phyloP scores from a whole-genome alignment of 2,797 vertebrate species.

The Neosilurus mollespiculum region DNA sequence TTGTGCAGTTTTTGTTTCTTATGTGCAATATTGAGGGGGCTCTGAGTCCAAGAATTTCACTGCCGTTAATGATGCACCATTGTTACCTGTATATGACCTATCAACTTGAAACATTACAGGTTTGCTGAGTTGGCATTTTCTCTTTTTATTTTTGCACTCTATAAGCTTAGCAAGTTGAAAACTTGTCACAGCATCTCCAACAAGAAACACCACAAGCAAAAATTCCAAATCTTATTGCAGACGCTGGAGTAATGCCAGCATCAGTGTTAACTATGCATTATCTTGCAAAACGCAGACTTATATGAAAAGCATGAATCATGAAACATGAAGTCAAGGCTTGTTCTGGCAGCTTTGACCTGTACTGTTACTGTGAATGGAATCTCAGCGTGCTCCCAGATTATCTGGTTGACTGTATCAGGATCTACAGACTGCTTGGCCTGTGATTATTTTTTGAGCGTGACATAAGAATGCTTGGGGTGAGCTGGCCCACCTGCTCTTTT shows the following conservation, averaged over 20 bases:
- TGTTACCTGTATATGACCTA: too few relatives aligned
- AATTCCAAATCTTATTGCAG: conserved; percentile 57
- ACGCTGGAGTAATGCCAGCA: conserved; percentile 55
- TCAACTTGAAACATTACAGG: too few relatives aligned
- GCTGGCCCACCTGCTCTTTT: conserved; percentile 66
- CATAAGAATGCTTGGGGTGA: conserved; percentile 23
- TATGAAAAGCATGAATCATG: neutral
- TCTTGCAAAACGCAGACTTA: conserved; percentile 37
- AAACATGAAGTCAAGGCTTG: conserved; percentile 5
- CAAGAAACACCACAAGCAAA: conserved; percentile 52
- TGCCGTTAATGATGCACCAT: too few relatives aligned
- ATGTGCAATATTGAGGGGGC: too few relatives aligned
- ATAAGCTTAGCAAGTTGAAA: neutral
- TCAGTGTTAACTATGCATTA: conserved; percentile 43
- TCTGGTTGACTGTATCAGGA: conserved; percentile 15
- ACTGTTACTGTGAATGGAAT: neutral
- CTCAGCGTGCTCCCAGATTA: conserved; percentile 3
- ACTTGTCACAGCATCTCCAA: conserved; percentile 51
- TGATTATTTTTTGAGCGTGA: conserved; percentile 55
- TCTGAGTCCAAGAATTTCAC: too few relatives aligned
- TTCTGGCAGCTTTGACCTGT: conserved; percentile 1
- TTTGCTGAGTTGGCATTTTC: neutral
- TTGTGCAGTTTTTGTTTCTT: too few relatives aligned
- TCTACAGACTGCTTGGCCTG: conserved; percentile 22
- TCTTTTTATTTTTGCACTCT: neutral